Base-by-base conservation (phyloP, 2,888 invertebrate genomes). In the Latrodectus elegans region DNA sequence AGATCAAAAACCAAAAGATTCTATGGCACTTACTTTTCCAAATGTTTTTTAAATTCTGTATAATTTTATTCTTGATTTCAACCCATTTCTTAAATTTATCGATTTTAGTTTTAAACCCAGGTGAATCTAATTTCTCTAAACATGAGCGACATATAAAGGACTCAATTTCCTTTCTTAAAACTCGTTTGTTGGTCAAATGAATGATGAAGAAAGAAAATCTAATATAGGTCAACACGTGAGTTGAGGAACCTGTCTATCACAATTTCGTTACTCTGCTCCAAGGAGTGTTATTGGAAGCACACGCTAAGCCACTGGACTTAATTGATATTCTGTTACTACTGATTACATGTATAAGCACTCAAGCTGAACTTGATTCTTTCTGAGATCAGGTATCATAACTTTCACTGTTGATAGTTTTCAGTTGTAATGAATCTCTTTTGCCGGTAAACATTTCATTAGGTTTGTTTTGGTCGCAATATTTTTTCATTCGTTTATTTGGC, bases 201-300 rank as follows among this genome's bases (percentile, higher is more conserved):
- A 73, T 60, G 52, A 82, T 71, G 55, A 74, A 82, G 82, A 72
- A 72, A 73, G 78, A n/a, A 73, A 78, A 65, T 78, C 53, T 72
- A 84, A 84, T 84, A 67, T 84, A 84, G 84, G 84, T 84, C 84
- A 84, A 52, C 65, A 22, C 77, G 84, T 77, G 84, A 22, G 70
- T 65, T 55, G 49, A 76, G 83, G 78, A 84, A 65, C 84, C 77
- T 84, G 84, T 84, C 84, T 78, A 72, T 72, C 82, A 22, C 22
- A 67, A 53, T 74, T 70, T 75, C 78, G 53, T 26, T 77, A 53
- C 68, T 53, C 73, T 49, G 51, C 72, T 71, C 72, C 38, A 71
- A 64, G 73, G 67, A 70, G 17, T 49, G 22, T 9, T 49, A 75
- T 75, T 68, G 75, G 75, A 60, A 82, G 64, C 55, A 81, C 73